A percentile compares a stretch with the other conserved stretches of the same genome.
These are phyloP conservation scores for Archips xylosteana DNA, from an alignment of 2,888 invertebrate genomes.

Conservation along the genomic window DNA sequence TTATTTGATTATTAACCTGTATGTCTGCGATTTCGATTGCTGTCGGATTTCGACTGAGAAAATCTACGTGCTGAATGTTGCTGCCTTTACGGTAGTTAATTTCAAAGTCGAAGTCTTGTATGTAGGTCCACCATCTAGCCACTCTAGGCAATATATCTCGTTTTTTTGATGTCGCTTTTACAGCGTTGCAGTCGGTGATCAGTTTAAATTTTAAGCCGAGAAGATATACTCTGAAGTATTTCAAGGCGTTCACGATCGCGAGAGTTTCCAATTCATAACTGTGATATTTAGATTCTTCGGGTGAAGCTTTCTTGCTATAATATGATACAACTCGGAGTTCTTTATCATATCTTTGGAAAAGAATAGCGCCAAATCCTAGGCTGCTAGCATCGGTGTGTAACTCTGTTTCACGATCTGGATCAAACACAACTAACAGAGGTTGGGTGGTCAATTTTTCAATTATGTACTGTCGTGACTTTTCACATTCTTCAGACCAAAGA, in stretches of 20 bases:
- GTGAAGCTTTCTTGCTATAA: conserved; percentile 17
- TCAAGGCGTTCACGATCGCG: conserved; percentile 4
- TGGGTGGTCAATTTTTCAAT: conserved; percentile 38
- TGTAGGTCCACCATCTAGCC: conserved; percentile 20
- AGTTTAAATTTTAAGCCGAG: conserved; percentile 7
- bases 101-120: conserved; percentile 23
- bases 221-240: conserved; percentile 18
- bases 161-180: conserved; percentile 12
- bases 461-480: neutral
- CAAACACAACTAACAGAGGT: conserved; percentile 49
- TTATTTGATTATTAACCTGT: too few relatives aligned
- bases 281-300: conserved; percentile 13
- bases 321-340: conserved; percentile 5
- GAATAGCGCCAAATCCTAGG: conserved; percentile 13
- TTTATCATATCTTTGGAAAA: conserved; percentile 11
- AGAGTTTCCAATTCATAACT: conserved; percentile 9
- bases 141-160: conserved; percentile 12
- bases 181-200: conserved; percentile 15
- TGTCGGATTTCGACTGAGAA: conserved; percentile 20
- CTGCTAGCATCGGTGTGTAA: conserved; percentile 20
- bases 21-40: too few relatives aligned
- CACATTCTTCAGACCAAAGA: neutral
- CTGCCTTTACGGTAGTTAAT: conserved; percentile 20
- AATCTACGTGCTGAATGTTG: conserved; percentile 21
- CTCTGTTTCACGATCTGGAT: conserved; percentile 37